Percentiles rank a stretch among this genome's conserved stretches.
Conservation (phyloP, 1,140 invertebrate genomes). For the Heliconius hermathena region DNA sequence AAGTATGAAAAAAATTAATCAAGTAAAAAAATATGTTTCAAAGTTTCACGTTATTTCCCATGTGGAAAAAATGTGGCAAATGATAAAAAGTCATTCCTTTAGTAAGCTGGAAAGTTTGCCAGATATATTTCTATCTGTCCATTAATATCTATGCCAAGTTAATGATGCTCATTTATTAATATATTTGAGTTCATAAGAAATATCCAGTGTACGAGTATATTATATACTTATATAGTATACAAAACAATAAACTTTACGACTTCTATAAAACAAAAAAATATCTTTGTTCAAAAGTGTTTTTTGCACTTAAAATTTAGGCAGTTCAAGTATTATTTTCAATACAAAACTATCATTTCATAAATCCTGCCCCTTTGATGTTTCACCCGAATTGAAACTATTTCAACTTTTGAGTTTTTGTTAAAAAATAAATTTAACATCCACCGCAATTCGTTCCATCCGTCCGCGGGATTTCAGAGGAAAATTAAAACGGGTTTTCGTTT, state of each 20-base stretch:
- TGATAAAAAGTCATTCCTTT: neutral
- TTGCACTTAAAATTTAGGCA: neutral
- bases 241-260: too few relatives aligned
- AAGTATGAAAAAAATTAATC: neutral
- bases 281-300: neutral
- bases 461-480: slow-evolving; percentile 19
- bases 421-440: slow-evolving; percentile 25
- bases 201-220: too few relatives aligned
- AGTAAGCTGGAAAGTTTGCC: too few relatives aligned
- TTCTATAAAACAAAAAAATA: too few relatives aligned
- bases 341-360: slow-evolving; percentile 1
- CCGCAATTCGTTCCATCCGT: slow-evolving; percentile 24
- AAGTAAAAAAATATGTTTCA: neutral
- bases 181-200: too few relatives aligned
- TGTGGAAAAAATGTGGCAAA: neutral
- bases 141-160: too few relatives aligned
- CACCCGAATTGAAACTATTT: slow-evolving; percentile 33
- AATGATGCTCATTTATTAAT: too few relatives aligned
- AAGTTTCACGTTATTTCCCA: neutral
- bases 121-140: too few relatives aligned
- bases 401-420: slow-evolving; percentile 20
- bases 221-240: too few relatives aligned
- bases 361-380: slow-evolving; percentile 19
- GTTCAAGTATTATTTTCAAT: neutral
- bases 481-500: slow-evolving; percentile 22